Percentiles rank a stretch among this genome's conserved stretches.
These are phyloP conservation scores for Microcebus jonahi DNA, from an alignment of 2,113 vertebrate genomes.

Conservation along the genomic window DNA sequence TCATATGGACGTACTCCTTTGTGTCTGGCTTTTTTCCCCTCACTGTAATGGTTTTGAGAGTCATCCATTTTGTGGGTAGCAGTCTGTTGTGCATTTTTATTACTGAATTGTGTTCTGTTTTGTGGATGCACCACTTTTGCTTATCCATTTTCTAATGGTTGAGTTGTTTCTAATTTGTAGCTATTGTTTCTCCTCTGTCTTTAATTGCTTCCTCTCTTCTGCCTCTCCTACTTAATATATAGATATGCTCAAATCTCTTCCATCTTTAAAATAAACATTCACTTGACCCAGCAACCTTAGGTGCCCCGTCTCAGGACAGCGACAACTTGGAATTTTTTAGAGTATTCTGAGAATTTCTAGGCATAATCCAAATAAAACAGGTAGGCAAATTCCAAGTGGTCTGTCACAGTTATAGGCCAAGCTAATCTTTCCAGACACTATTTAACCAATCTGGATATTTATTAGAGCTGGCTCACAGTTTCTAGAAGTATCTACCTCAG, in stretches of 20 bases:
- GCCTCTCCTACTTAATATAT: not conserved
- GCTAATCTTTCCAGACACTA: not conserved
- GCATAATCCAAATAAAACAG: slow-evolving; percentile 11
- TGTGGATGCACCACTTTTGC: not conserved
- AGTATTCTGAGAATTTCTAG: not conserved
- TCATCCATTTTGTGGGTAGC: not conserved
- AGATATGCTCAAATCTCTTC: not conserved
- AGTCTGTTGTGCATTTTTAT: not conserved
- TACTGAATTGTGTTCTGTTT: not conserved
- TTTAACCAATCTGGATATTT: not conserved
- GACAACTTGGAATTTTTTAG: not conserved
- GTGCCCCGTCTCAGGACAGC: not conserved
- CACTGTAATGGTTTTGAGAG: not conserved
- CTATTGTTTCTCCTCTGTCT: not conserved
- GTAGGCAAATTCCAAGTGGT: not conserved
- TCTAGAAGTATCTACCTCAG: not conserved
- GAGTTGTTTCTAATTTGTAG: not conserved
- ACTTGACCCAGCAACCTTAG: not conserved
- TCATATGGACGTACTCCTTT: not conserved
- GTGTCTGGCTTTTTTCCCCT: not conserved
- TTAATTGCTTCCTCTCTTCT: not conserved
- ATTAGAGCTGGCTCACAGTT: not conserved
- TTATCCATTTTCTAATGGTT: not conserved
- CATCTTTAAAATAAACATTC: not conserved
- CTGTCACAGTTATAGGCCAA: not conserved